These are phyloP conservation scores for Orycteropus afer DNA, from an alignment of 2,113 vertebrate genomes.

Conservation along the genomic window DNA sequence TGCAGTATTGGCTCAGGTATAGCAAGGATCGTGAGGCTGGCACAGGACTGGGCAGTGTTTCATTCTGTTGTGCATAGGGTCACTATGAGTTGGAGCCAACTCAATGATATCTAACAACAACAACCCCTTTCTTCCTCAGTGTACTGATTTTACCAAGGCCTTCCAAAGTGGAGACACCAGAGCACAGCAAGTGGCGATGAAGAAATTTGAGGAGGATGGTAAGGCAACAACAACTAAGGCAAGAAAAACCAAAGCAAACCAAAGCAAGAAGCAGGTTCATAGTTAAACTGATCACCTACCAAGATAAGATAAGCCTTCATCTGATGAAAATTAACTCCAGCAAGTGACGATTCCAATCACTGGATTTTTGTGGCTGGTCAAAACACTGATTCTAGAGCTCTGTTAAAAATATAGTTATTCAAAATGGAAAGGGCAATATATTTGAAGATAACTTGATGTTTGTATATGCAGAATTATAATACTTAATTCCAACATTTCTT, in stretches of 20 bases:
- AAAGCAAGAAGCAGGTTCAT: background rate
- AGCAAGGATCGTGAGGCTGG: too few species aligned
- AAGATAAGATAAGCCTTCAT: background rate
- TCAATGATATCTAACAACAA: too few species aligned
- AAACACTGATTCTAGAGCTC: background rate
- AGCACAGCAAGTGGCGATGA: background rate
- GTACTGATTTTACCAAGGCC: background rate
- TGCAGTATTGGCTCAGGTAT: too few species aligned
- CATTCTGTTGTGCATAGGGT: too few species aligned
- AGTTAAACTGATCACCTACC: background rate
- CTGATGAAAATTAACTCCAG: background rate
- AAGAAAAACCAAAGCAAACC: background rate
- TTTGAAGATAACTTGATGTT: background rate
- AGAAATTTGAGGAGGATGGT: background rate
- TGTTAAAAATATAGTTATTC: background rate
- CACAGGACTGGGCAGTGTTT: too few species aligned
- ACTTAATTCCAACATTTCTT: background rate
- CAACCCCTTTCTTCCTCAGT: background rate
- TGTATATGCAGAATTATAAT: background rate
- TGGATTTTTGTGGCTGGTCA: background rate
- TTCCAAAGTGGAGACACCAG: background rate
- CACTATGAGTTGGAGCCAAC: too few species aligned
- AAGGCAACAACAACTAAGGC: background rate
- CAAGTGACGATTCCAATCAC: background rate
- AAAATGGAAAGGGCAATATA: background rate